Percentiles rank a stretch among this genome's conserved stretches.
phyloP scores from a whole-genome alignment of 2,888 invertebrate species.

The Lepidochitona cinerea region DNA sequence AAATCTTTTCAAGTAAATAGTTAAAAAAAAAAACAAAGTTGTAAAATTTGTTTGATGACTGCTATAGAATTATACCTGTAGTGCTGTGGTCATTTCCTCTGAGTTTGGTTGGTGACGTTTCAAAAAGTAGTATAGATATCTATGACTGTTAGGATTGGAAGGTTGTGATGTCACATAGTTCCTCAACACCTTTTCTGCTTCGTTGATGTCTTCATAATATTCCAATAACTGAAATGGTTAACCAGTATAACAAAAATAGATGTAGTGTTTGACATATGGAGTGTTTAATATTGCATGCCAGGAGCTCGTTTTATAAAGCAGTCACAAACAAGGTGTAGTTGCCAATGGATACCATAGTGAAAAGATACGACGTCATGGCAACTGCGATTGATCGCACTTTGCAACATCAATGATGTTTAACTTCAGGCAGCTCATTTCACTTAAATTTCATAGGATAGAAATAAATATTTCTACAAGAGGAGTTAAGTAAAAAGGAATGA shows the following conservation, averaged over 20 bases:
- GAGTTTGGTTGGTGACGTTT: neutral
- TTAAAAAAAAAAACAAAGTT: neutral
- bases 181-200: slow-evolving; percentile 35
- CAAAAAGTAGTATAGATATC: slow-evolving; percentile 43
- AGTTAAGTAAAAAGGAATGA: neutral
- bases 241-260: neutral
- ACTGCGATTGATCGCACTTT: no score
- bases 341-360: no score
- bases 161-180: slow-evolving; percentile 39
- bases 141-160: slow-evolving; percentile 48
- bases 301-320: no score
- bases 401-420: no score
- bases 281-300: no score
- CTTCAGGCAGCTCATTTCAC: no score
- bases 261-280: neutral
- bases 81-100: neutral
- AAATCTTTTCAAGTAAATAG: neutral
- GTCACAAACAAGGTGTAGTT: no score
- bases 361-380: no score
- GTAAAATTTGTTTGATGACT: neutral
- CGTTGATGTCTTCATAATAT: slow-evolving; percentile 30
- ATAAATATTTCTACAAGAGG: neutral
- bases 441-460: neutral
- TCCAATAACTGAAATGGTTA: slow-evolving; percentile 41
- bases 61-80: neutral